Evolutionary conservation across 2,888 invertebrate genomes (phyloP), one percentile per base, ranked within the genome.

Genomic region (Acanthosoma haemorrhoidale): DNA sequence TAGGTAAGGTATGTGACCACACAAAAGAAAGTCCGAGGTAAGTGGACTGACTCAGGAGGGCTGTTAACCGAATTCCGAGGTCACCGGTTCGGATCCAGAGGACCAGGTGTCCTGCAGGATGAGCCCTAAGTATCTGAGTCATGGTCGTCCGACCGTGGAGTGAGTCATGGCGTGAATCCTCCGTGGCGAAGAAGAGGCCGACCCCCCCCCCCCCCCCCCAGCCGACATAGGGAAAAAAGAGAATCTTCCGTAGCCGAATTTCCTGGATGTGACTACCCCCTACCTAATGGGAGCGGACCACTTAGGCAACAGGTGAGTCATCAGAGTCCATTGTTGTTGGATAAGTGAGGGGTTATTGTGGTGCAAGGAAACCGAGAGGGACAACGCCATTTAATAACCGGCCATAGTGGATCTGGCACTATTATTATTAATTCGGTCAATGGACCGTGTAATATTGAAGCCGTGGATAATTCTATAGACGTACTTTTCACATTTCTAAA

Each of bases 11-110:
- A 51, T 25, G 51, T 16, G 6, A 29, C 51, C 51, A 51, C n/a
- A n/a, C 51, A 51, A 25, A n/a, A 51, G 51, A 51, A 51, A 51
- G 51, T 25, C 51, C 25, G 21, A 51, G n/a, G n/a, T n/a, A n/a
- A n/a, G 29, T 25, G 25, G 25, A 25, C 51, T 51, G 51, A 51
- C 51, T 51, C 51, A 51, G 25, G 6, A 13, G 21, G 43, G 51
- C 51, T 5, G 51, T 51, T 51, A 51, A 51, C 51, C 51, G 51
- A 51, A 51, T 51, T 25, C 51, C 51, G 51, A 51, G 51, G 51
- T 25, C 51, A 51, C 25, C 4, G 51, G 51, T 51, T 51, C 51
- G n/a, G 29, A 51, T n/a, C 51, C 51, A 25, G 6, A 51, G 25
- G 4, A 51, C 3, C 51, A n/a, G 43, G 18, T 25, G 21, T 2